Base-by-base conservation (phyloP, 2,113 vertebrate genomes). In the Eulacestoma nigropectus region DNA sequence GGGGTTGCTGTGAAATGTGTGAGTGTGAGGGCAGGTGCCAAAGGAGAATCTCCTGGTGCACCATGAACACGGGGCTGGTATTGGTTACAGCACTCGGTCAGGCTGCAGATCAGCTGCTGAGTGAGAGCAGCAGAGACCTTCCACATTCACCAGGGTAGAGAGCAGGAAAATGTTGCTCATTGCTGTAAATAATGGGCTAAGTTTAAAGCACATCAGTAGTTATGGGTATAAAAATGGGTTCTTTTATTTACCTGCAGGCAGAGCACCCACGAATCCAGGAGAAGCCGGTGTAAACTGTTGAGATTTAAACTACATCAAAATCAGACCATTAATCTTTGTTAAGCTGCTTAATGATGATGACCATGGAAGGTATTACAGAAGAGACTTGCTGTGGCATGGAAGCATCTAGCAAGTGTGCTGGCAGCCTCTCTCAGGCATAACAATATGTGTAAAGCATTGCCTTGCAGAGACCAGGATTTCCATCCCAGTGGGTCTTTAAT, bases 61-160 rank as follows among this genome's bases (percentile, higher is more conserved):
- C 17, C 2, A 3, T 0, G 0, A 37, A 13, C 64, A 16, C 0
- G 0, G 30, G 26, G 33, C 70, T 76, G 68, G 26, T 42, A 14
- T 56, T 0, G 0, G 22, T n/a, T 69, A 32, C 72, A 39, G 70
- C 46, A 42, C 21, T 35, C 0, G 0, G n/a, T 26, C 81, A n/a
- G 59, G 9, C 76, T 70, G 27, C 49, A 64, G 72, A 15, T 30
- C 46, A 63, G 30, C 64, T 75, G 60, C 53, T 41, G 57, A 52
- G 13, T 17, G 44, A 62, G 29, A 76, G 60, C 29, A 8, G 79
- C 7, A 41, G 37, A 55, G 33, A 64, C 32, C 19, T 44, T 42
- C 50, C 4, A 3, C 14, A 1, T 35, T 30, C 56, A 29, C 21
- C 60, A 19, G 6, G 3, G 1, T 0, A 50, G 30, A 33, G 30